A percentile compares a stretch with the other conserved stretches of the same genome.
Conservation (phyloP, 23 tunicate genomes). For the Phallusia fumigata region DNA sequence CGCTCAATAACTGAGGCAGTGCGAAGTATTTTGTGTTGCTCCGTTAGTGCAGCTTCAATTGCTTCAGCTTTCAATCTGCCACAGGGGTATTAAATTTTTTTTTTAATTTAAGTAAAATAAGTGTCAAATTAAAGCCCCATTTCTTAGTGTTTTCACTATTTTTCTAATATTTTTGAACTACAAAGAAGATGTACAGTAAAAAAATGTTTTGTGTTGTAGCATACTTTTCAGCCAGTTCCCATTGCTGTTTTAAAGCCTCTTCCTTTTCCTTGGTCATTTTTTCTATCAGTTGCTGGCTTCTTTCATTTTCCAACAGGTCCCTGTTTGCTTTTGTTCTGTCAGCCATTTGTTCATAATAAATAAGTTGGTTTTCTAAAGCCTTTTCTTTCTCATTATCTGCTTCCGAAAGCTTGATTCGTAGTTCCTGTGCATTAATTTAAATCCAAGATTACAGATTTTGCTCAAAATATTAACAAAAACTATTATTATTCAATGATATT, state of each 20-base stretch:
- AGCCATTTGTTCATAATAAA: constrained; percentile 39
- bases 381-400: constrained; percentile 37
- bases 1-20: constrained; percentile 42
- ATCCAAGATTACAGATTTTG: no score
- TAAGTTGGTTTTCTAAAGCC: constrained; percentile 29
- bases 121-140: no score
- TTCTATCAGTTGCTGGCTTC: constrained; percentile 25
- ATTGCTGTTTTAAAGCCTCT: constrained; percentile 58
- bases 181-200: no score
- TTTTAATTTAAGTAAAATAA: no score
- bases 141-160: no score
- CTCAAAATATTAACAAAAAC: no score
- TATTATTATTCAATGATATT: no score
- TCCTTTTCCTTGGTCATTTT: constrained; percentile 40
- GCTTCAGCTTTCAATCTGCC: constrained; percentile 55
- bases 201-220: no score
- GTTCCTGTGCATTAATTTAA: background rate
- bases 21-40: constrained; percentile 41
- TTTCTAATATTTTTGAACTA: no score
- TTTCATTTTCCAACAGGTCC: constrained; percentile 46
- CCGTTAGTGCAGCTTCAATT: constrained; percentile 47
- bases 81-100: background rate
- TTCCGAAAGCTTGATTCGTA: background rate
- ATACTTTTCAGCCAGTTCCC: constrained; percentile 61
- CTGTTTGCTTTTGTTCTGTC: constrained; percentile 26